A percentile compares a stretch with the other conserved stretches of the same genome.
These are phyloP conservation scores for Pocillopora verrucosa DNA, from an alignment of 64 coral and sea anemone species.

Conservation along the genomic window DNA sequence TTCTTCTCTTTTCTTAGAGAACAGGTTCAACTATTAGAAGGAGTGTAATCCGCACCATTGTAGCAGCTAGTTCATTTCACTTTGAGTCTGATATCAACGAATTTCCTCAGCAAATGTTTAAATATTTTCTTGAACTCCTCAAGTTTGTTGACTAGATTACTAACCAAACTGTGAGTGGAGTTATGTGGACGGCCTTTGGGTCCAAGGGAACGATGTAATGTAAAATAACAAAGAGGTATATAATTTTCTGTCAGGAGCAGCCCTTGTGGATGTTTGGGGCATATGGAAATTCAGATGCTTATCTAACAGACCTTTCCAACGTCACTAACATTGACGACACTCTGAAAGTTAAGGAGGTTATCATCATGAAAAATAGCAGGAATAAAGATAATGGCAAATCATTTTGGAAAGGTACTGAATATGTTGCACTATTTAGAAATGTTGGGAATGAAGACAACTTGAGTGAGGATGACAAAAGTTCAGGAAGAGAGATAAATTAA, in stretches of 20 bases:
- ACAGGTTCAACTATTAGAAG: too few relatives aligned
- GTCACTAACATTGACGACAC: not conserved
- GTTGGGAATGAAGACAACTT: too few relatives aligned
- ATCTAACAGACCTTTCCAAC: not conserved
- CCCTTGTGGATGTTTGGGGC: conserved; percentile 39
- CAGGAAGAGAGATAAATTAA: too few relatives aligned
- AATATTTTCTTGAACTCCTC: too few relatives aligned
- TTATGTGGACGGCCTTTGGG: not conserved
- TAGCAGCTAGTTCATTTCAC: too few relatives aligned
- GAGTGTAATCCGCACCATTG: too few relatives aligned
- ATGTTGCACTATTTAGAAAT: not conserved
- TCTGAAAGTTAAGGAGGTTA: not conserved
- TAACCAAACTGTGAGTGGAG: not conserved
- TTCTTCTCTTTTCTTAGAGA: too few relatives aligned
- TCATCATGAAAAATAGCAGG: not conserved
- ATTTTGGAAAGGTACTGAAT: conserved; percentile 8
- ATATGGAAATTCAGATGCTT: conserved; percentile 1
- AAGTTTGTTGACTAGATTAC: not conserved
- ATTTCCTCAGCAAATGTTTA: too few relatives aligned
- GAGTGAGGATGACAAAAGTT: too few relatives aligned
- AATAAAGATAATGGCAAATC: not conserved
- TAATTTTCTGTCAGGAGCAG: not conserved
- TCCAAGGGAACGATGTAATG: not conserved
- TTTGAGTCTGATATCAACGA: too few relatives aligned
- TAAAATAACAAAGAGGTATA: not conserved